A percentile compares a stretch with the other conserved stretches of the same genome.
Evolutionary conservation across 2,113 vertebrate genomes (phyloP).

Genomic region (Dipodomys spectabilis): DNA sequence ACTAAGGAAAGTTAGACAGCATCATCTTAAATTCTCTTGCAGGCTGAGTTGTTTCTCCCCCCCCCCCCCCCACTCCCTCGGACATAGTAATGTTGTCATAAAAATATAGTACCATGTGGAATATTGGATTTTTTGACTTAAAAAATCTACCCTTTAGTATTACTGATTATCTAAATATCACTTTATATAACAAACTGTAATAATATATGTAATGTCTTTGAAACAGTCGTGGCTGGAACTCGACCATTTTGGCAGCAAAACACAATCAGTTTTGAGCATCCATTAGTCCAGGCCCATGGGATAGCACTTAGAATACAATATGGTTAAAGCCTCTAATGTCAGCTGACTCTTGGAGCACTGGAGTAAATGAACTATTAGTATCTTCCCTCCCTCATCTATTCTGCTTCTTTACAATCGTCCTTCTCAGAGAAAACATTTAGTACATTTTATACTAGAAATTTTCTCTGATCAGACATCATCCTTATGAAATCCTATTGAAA

Average conservation of each 20-base stretch:
- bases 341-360: neutral
- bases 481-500: neutral
- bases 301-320: neutral
- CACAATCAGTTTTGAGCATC: neutral
- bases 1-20: neutral
- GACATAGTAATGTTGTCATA: neutral
- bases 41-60: neutral
- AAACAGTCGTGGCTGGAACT: neutral
- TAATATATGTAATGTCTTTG: neutral
- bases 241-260: conserved; percentile 19
- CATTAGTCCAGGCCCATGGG: neutral
- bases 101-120: neutral
- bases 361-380: neutral
- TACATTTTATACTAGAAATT: neutral
- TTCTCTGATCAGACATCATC: neutral
- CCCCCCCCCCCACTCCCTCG: no score
- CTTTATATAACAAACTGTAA: conserved; percentile 16
- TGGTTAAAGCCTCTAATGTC: conserved; percentile 27
- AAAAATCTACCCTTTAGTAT: neutral
- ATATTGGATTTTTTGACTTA: neutral
- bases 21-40: conserved; percentile 40
- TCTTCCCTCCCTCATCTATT: neutral
- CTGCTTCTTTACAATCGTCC: neutral
- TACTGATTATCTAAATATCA: conserved; percentile 30
- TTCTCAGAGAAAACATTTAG: conserved; percentile 33